Conservation (phyloP, 2,888 invertebrate species). For the Mycalesis mineus region DNA sequence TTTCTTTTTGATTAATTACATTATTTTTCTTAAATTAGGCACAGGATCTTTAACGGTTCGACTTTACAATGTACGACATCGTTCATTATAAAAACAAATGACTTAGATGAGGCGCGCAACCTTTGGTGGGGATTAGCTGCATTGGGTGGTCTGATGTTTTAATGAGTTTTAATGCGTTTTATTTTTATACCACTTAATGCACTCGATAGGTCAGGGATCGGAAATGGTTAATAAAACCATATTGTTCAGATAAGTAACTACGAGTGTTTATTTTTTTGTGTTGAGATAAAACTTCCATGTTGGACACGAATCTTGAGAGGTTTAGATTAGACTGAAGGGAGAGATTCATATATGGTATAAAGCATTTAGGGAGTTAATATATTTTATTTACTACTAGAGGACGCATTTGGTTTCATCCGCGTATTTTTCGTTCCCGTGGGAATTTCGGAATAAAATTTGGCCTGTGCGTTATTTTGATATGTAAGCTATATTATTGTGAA, state of each 20-base stretch:
- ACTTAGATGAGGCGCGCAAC: conserved; percentile 32
- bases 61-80: conserved; percentile 15
- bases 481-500: no score
- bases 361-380: no score
- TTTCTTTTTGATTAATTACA: no score
- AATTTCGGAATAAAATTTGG: no score
- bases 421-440: no score
- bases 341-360: no score
- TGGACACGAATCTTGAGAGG: conserved; percentile 5
- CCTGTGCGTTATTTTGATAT: no score
- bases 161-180: conserved; percentile 37
- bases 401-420: no score
- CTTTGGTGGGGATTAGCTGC: conserved; percentile 39
- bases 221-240: conserved; percentile 27
- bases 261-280: conserved; percentile 4
- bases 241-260: conserved; percentile 8
- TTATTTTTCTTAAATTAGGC: no score
- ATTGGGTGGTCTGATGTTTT: conserved; percentile 43
- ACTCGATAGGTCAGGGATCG: conserved; percentile 33
- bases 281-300: conserved; percentile 5
- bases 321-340: background rate
- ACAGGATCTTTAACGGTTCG: background rate
- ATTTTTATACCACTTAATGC: conserved; percentile 36
- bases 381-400: no score
- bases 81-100: conserved; percentile 29